phyloP scores from a whole-genome alignment of 2,888 invertebrate species.

The Epinotia nisella region DNA sequence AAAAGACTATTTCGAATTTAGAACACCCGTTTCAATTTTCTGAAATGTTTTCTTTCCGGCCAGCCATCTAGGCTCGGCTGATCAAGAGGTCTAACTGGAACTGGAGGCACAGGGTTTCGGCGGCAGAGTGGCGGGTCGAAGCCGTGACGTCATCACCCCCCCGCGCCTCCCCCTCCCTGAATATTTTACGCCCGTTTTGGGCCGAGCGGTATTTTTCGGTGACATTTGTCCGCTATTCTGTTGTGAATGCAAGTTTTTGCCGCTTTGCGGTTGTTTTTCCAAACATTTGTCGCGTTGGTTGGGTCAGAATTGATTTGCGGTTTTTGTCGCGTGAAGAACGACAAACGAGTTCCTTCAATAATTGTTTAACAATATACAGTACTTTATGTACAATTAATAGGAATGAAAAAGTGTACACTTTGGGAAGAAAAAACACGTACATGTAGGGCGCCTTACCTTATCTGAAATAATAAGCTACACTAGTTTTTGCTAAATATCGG shows the following conservation, averaged over 20 bases:
- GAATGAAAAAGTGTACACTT: too few relatives aligned
- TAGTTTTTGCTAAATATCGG: too few relatives aligned
- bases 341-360: neutral
- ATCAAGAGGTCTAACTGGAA: conserved; percentile 60
- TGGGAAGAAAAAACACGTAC: too few relatives aligned
- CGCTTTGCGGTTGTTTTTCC: conserved; percentile 31
- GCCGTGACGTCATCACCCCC: conserved; percentile 71
- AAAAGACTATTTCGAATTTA: conserved; percentile 46
- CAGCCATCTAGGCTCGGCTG: conserved; percentile 20
- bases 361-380: neutral
- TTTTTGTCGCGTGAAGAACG: neutral
- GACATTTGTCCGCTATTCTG: conserved; percentile 40
- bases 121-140: conserved; percentile 74
- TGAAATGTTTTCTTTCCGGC: neutral
- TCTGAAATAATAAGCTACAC: too few relatives aligned
- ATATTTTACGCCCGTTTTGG: conserved; percentile 74
- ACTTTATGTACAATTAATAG: too few relatives aligned
- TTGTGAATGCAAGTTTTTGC: conserved; percentile 48
- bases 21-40: conserved; percentile 24
- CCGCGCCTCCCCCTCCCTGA: conserved; percentile 63
- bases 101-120: conserved; percentile 60
- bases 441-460: too few relatives aligned
- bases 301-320: neutral
- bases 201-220: conserved; percentile 55
- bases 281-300: conserved; percentile 4